These are phyloP conservation scores for Babyrousa celebensis DNA, from an alignment of 2,797 vertebrate species.

Conservation along the genomic window DNA sequence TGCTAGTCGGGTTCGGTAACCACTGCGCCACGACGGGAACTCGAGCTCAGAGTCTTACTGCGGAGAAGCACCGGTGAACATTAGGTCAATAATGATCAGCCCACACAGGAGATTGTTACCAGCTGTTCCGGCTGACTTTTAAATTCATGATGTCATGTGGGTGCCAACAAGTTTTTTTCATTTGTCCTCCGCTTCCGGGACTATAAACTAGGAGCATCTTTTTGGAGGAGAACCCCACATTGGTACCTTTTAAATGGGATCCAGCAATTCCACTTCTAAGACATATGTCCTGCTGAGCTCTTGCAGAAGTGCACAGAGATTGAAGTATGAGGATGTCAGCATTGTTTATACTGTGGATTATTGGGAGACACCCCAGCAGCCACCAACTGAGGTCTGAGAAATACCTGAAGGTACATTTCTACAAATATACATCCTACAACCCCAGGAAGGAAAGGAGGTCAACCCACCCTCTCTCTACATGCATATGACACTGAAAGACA, in stretches of 20 bases:
- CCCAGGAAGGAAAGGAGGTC: neutral
- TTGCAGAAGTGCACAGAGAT: neutral
- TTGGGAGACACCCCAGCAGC: neutral
- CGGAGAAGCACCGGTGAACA: neutral
- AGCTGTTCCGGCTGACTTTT: neutral
- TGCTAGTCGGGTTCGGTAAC: no score
- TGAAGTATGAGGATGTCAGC: neutral
- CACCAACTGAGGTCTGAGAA: neutral
- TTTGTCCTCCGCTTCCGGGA: neutral
- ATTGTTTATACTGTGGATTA: neutral
- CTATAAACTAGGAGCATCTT: neutral
- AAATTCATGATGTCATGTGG: neutral
- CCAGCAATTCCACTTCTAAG: neutral
- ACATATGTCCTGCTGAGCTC: neutral
- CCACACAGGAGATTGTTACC: neutral
- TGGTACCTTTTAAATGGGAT: neutral
- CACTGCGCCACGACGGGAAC: no score
- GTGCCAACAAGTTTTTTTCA: neutral
- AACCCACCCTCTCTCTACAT: neutral
- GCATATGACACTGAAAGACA: neutral
- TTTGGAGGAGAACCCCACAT: neutral
- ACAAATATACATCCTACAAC: neutral
- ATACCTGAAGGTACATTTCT: neutral
- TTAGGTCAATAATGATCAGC: neutral
- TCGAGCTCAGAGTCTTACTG: no score